phyloP scores from a whole-genome alignment of 2,113 vertebrate genomes.

The Nymphicus hollandicus region DNA sequence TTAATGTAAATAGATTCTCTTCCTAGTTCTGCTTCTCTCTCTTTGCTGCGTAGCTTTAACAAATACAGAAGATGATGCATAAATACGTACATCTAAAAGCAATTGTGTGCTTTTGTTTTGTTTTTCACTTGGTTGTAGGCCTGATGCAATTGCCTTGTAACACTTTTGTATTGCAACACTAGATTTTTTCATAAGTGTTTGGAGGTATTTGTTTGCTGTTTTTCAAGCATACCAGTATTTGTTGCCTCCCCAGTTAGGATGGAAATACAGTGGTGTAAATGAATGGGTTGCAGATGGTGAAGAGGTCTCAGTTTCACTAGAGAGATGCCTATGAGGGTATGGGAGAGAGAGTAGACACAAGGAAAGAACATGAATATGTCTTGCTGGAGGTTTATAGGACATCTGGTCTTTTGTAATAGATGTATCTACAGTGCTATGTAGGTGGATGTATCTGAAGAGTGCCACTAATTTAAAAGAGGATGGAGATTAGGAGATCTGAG shows the following conservation, averaged over 20 bases:
- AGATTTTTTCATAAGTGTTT: background rate
- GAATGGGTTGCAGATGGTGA: background rate
- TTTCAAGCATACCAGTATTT: background rate
- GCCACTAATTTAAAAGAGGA: background rate
- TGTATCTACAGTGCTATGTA: accelerated
- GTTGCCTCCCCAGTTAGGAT: background rate
- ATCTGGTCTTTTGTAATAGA: background rate
- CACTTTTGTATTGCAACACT: background rate
- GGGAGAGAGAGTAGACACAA: background rate
- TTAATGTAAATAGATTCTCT: background rate
- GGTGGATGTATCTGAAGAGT: background rate
- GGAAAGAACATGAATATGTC: background rate
- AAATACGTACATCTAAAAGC: background rate
- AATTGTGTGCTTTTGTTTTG: background rate
- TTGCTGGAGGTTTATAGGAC: background rate
- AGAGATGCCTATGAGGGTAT: background rate
- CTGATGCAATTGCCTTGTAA: background rate
- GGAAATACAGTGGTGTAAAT: background rate
- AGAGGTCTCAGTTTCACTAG: background rate
- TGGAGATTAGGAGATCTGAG: background rate
- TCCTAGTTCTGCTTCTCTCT: background rate
- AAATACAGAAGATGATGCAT: background rate
- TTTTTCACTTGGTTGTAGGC: background rate
- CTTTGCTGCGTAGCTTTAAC: background rate
- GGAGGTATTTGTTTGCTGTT: background rate